Evolutionary conservation across 2,113 vertebrate genomes (phyloP).

Genomic region (Pomatorhinus ruficollis): DNA sequence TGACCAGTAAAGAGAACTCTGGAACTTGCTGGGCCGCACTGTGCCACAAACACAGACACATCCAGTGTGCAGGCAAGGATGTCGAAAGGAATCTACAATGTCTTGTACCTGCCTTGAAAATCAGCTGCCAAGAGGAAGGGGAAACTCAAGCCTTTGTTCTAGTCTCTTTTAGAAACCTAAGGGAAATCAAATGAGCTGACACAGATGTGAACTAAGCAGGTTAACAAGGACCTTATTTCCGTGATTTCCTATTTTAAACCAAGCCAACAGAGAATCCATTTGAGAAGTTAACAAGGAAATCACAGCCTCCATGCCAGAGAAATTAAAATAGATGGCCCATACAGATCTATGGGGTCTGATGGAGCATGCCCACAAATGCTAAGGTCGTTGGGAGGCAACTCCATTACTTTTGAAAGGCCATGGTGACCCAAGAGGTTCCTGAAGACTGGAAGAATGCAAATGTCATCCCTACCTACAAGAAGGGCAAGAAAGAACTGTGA

Average conservation of each 20-base stretch:
- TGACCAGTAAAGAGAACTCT: background rate
- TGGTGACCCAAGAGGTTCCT: background rate
- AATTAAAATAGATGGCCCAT: background rate
- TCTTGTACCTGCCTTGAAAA: background rate
- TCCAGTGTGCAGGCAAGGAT: background rate
- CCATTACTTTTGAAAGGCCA: background rate
- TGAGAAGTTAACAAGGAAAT: background rate
- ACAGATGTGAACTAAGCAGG: background rate
- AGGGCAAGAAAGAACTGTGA: background rate
- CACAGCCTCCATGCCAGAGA: background rate
- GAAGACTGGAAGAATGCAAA: background rate
- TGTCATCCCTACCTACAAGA: background rate
- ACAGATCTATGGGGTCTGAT: background rate
- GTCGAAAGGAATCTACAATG: background rate
- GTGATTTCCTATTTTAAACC: background rate
- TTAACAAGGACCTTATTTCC: background rate
- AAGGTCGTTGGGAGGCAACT: background rate
- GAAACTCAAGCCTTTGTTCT: background rate
- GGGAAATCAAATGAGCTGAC: background rate
- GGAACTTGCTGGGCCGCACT: background rate
- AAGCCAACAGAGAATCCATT: background rate
- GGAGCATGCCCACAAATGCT: background rate
- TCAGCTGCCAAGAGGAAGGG: background rate
- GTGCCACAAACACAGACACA: background rate
- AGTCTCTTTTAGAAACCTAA: background rate